Percentiles rank a stretch among this genome's conserved stretches.
Conservation (phyloP, 2,113 vertebrate genomes). For the Lanius collurio region DNA sequence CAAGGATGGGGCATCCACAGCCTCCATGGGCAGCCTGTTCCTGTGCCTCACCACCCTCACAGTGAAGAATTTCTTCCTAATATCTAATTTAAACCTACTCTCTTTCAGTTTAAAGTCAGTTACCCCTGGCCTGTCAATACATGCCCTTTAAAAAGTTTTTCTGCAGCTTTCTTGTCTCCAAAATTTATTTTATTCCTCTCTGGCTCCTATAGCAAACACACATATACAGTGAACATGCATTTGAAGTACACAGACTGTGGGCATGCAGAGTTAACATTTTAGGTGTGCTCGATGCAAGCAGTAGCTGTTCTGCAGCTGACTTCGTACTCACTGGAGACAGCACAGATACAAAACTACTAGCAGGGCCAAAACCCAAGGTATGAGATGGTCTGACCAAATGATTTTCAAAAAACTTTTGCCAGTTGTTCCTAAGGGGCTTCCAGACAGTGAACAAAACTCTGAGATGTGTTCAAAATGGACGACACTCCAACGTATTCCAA, state of each 20-base stretch:
- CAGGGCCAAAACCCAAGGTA: neutral
- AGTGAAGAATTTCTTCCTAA: neutral
- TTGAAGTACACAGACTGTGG: neutral
- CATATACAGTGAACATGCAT: neutral
- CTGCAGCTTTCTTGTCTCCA: neutral
- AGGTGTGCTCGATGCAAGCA: accelerated
- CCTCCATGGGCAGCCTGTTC: neutral
- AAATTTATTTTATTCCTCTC: neutral
- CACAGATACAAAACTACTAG: neutral
- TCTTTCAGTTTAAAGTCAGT: neutral
- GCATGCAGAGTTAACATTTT: neutral
- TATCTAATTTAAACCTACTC: neutral
- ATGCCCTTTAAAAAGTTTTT: neutral
- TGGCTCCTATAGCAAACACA: neutral
- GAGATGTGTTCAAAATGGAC: neutral
- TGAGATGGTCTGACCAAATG: neutral
- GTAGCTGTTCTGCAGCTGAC: neutral
- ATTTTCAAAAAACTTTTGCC: neutral
- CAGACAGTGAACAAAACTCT: neutral
- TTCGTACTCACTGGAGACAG: neutral
- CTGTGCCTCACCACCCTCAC: neutral
- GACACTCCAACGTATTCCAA: neutral
- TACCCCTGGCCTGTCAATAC: too few species aligned
- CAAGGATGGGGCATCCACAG: neutral
- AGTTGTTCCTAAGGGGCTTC: neutral